Evolutionary conservation across 2,888 invertebrate species (phyloP).

Genomic region (Sipha maydis): DNA sequence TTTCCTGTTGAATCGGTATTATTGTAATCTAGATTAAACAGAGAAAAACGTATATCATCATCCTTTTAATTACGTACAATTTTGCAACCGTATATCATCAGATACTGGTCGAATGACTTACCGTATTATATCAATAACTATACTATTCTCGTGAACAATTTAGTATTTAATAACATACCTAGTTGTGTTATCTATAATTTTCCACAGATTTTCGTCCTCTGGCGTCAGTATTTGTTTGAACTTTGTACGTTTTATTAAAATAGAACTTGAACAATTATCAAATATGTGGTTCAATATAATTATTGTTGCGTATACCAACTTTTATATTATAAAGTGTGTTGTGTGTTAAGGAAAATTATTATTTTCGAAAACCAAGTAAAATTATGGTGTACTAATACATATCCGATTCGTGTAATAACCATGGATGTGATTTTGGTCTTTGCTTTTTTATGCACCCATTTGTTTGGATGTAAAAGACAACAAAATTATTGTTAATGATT

Average conservation of each 20-base stretch:
- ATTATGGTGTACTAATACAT: too few relatives aligned
- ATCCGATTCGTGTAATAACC: too few relatives aligned
- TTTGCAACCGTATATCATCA: slow-evolving; percentile 8
- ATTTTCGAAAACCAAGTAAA: too few relatives aligned
- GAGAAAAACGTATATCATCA: background rate
- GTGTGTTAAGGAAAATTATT: too few relatives aligned
- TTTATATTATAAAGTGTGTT: too few relatives aligned
- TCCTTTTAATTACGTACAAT: background rate
- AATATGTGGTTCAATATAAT: background rate
- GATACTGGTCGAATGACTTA: background rate
- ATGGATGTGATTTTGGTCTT: too few relatives aligned
- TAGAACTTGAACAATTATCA: background rate
- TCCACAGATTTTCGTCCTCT: background rate
- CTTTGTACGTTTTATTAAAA: background rate
- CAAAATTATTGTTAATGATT: background rate
- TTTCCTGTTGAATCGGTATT: background rate
- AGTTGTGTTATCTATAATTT: background rate
- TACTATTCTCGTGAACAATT: background rate
- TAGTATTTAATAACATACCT: background rate
- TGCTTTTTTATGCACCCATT: too few relatives aligned
- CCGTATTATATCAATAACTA: background rate
- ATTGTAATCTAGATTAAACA: background rate
- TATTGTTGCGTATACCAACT: too few relatives aligned
- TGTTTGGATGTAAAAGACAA: background rate
- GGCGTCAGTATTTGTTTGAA: background rate